Conservation (phyloP, 35 echinoderm and acorn worm species). For the Anneissia japonica region DNA sequence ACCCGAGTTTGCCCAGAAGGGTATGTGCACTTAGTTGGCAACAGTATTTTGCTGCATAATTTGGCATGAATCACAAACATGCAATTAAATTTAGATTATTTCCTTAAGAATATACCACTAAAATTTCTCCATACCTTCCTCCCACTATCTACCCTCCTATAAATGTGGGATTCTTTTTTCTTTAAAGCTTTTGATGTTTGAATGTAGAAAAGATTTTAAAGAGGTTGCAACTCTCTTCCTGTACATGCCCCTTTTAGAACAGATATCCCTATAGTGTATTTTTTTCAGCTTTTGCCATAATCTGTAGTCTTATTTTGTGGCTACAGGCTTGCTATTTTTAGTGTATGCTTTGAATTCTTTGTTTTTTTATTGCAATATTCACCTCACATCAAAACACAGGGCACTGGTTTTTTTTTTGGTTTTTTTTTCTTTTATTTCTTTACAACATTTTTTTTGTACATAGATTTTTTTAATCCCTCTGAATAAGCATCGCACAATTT, state of each 20-base stretch:
- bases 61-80: background rate
- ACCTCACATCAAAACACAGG: background rate
- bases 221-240: background rate
- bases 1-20: background rate
- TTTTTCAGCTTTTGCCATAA: too few relatives aligned
- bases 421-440: too few relatives aligned
- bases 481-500: too few relatives aligned
- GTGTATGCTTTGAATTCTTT: background rate
- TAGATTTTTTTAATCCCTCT: too few relatives aligned
- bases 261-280: background rate
- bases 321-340: too few relatives aligned
- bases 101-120: background rate
- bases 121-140: background rate
- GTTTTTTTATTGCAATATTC: background rate
- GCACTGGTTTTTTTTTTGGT: too few relatives aligned
- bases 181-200: background rate
- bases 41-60: background rate
- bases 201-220: background rate
- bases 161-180: background rate
- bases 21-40: background rate
- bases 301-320: too few relatives aligned
- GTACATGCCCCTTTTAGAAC: background rate
- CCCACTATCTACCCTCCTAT: background rate
- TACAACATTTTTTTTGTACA: too few relatives aligned
- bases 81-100: background rate